Evolutionary conservation across 2,797 vertebrate species (phyloP).

Genomic region (Furcifer pardalis): DNA sequence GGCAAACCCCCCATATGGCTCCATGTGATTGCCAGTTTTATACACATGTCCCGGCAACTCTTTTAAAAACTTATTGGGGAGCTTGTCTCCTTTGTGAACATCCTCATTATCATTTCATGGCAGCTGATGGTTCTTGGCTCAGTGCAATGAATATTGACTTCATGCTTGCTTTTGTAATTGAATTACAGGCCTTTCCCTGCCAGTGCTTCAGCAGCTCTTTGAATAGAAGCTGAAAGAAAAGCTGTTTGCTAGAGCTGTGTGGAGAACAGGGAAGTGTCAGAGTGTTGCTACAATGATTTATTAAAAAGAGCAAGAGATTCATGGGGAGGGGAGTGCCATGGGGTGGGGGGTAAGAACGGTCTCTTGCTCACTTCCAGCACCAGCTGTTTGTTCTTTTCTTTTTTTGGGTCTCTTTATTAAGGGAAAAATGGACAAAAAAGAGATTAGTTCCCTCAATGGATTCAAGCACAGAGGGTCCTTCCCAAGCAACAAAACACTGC

Average conservation of each 20-base stretch:
- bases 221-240: slow-evolving; percentile 78
- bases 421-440: slow-evolving; percentile 26
- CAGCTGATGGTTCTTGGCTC: slow-evolving; percentile 59
- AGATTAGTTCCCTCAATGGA: slow-evolving; percentile 28
- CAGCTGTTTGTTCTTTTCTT: slow-evolving; percentile 70
- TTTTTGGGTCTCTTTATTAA: slow-evolving; percentile 18
- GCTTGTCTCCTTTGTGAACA: slow-evolving; percentile 71
- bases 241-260: slow-evolving; percentile 79
- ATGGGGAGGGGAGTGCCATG: slow-evolving; percentile 55
- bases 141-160: slow-evolving; percentile 80
- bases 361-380: slow-evolving; percentile 63
- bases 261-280: slow-evolving; percentile 78
- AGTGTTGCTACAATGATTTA: slow-evolving; percentile 77
- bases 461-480: slow-evolving; percentile 20
- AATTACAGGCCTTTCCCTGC: slow-evolving; percentile 78
- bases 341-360: slow-evolving; percentile 57
- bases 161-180: slow-evolving; percentile 83
- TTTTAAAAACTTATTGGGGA: slow-evolving; percentile 74
- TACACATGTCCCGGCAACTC: slow-evolving; percentile 66
- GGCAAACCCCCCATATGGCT: slow-evolving; percentile 65
- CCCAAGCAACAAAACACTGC: slow-evolving; percentile 25
- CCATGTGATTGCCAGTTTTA: slow-evolving; percentile 55
- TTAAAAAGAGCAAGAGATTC: slow-evolving; percentile 74
- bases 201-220: slow-evolving; percentile 70
- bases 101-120: slow-evolving; percentile 82